These are phyloP conservation scores for Pithys albifrons DNA, from an alignment of 2,113 vertebrate species.

Conservation along the genomic window DNA sequence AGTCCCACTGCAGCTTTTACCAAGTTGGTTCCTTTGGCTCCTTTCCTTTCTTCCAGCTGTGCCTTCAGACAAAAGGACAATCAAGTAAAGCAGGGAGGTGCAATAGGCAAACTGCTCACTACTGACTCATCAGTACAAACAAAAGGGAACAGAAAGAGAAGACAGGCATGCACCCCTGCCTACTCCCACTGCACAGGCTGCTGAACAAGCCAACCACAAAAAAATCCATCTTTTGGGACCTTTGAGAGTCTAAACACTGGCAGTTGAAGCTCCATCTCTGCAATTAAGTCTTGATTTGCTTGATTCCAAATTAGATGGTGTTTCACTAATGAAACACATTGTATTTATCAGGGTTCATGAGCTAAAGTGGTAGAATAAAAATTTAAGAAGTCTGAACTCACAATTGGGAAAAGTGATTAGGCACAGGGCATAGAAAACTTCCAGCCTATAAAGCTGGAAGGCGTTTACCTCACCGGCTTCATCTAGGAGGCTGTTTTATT, in stretches of 20 bases:
- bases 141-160: background rate
- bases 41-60: background rate
- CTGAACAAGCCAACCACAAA: background rate
- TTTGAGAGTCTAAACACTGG: background rate
- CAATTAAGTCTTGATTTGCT: background rate
- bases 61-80: background rate
- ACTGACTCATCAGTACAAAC: background rate
- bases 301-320: background rate
- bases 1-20: background rate
- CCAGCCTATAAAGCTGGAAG: background rate
- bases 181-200: background rate
- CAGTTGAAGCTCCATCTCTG: background rate
- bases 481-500: background rate
- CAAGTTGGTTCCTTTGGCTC: background rate
- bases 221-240: background rate
- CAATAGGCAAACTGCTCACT: background rate
- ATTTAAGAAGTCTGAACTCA: background rate
- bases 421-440: background rate
- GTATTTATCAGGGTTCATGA: background rate
- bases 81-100: background rate
- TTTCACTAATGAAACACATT: constrained; percentile 1
- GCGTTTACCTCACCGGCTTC: background rate
- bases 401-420: background rate
- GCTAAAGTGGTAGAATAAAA: background rate
- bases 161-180: background rate